Evolutionary conservation across 2,113 vertebrate species (phyloP).

Genomic region (Redunca redunca): DNA sequence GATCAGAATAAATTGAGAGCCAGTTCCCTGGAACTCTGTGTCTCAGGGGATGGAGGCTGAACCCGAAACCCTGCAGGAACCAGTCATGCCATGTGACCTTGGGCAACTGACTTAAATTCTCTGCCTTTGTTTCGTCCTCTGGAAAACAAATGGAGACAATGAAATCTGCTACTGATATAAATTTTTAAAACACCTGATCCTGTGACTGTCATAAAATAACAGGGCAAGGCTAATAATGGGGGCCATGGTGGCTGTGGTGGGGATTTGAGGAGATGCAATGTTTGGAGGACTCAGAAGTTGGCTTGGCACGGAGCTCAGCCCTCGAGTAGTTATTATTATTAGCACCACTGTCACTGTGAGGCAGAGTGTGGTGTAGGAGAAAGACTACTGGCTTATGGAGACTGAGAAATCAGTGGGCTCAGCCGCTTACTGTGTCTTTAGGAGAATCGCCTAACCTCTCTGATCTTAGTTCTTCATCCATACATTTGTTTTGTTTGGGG

Average conservation of each 20-base stretch:
- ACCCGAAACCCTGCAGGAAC: neutral
- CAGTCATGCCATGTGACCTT: neutral
- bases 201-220: neutral
- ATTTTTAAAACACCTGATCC: neutral
- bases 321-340: neutral
- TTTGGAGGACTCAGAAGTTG: too few relatives aligned
- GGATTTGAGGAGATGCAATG: too few relatives aligned
- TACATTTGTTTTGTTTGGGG: neutral
- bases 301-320: neutral
- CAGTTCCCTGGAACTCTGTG: neutral
- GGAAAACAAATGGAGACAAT: neutral
- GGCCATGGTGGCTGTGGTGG: neutral
- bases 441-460: neutral
- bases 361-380: too few relatives aligned
- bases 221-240: neutral
- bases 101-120: neutral
- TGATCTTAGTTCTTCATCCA: neutral
- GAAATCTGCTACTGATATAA: neutral
- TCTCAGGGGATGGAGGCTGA: neutral
- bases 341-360: fast-evolving
- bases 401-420: neutral
- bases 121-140: neutral
- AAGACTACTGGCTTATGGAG: neutral
- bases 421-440: neutral
- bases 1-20: neutral